Evolutionary conservation across 2,113 vertebrate genomes (phyloP).

Genomic region (Rafetus swinhoei): DNA sequence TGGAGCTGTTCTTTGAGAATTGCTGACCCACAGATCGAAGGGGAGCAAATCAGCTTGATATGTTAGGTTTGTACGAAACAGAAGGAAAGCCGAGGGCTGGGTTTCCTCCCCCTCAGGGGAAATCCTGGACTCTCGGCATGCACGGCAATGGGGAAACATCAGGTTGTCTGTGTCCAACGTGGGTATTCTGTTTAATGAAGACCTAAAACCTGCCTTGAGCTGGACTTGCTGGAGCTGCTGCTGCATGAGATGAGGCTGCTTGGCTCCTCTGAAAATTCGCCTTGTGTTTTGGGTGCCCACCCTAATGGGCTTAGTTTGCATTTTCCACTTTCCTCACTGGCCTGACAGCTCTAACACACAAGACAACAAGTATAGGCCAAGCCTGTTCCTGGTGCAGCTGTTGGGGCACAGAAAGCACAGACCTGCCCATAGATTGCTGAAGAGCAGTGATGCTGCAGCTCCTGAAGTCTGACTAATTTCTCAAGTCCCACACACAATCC

Average conservation of each 20-base stretch:
- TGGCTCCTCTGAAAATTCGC: background rate
- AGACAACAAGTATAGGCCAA: background rate
- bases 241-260: background rate
- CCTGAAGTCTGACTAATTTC: background rate
- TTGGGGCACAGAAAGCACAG: background rate
- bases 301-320: background rate
- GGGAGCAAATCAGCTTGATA: background rate
- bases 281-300: background rate
- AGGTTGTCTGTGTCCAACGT: background rate
- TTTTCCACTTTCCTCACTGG: background rate
- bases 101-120: background rate
- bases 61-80: accelerated
- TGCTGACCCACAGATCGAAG: background rate
- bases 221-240: background rate
- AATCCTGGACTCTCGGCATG: background rate
- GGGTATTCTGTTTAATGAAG: background rate
- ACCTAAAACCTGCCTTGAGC: background rate
- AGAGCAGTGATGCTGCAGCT: background rate
- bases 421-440: background rate
- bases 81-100: background rate
- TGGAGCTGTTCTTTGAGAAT: background rate
- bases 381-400: background rate
- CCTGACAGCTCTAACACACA: background rate
- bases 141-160: background rate
- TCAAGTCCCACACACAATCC: background rate